Conservation (phyloP, 2,113 vertebrate genomes). For the Cathartes aura region DNA sequence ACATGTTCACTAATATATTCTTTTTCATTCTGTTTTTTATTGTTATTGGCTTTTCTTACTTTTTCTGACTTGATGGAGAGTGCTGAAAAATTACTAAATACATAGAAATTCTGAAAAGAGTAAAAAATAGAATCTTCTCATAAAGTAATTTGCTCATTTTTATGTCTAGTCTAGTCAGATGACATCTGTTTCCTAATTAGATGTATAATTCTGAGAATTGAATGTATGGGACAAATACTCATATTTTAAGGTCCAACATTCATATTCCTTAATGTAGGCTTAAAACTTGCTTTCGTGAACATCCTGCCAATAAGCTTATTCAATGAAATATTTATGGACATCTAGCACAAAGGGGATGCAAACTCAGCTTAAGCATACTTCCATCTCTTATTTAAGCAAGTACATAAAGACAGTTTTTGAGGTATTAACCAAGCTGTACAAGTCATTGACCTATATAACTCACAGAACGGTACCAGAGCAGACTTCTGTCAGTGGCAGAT, state of each 20-base stretch:
- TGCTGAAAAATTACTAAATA: neutral
- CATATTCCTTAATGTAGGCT: neutral
- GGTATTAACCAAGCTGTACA: constrained; percentile 2
- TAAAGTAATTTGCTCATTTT: neutral
- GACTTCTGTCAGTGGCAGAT: constrained; percentile 3
- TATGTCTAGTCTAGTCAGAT: neutral
- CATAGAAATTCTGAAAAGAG: neutral
- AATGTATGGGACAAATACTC: neutral
- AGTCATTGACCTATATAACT: constrained; percentile 25
- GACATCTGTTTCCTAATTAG: neutral
- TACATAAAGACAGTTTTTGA: neutral
- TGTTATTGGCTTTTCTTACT: neutral
- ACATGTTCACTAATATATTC: neutral
- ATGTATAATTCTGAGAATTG: neutral
- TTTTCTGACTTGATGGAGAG: neutral
- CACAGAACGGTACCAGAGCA: neutral
- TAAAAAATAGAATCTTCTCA: neutral
- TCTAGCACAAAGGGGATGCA: constrained; percentile 3
- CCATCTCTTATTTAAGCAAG: neutral
- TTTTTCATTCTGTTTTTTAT: neutral
- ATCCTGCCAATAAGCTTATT: neutral
- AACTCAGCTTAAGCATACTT: constrained; percentile 30
- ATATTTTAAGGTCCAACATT: neutral
- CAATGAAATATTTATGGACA: constrained; percentile 15
- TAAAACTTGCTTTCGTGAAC: neutral